Evolutionary conservation across 1,140 invertebrate species (phyloP), one percentile per base, ranked within the genome.

Genomic region (Dysdera silvatica): DNA sequence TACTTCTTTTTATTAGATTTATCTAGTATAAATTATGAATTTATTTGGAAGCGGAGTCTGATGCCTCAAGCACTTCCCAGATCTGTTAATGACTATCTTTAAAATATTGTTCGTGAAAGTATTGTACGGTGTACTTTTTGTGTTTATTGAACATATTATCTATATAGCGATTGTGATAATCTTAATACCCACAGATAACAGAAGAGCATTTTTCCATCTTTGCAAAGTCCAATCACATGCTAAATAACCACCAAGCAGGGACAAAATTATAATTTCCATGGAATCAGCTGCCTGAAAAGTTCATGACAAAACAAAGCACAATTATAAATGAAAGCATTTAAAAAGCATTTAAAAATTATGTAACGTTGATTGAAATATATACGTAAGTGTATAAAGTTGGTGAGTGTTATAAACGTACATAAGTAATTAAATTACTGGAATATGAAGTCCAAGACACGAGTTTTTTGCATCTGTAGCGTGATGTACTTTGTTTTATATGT

Each of bases 221-320:
- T 37, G 29, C 3, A 63, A 18, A 16, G 26, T 31, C 61, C 61
- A 63, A 28, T 63, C 61, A 31, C 61, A 63, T 10, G 61, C 40
- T 8, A 63, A 18, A 16, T 48, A 49, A 37, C 56, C 52, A 16
- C 61, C 61, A 41, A 63, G 55, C 7, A 63, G n/a, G 31, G 61
- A 63, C 6, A 63, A 40, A n/a, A 63, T 48, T 24, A 63, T 54
- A 4, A 63, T 63, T 56, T 63, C 61, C 5, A 54, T 33, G 16
- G 61, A 24, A 49, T 63, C 61, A 8, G 61, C 61, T 18, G 56
- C 20, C 61, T 63, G 26, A 12, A 56, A 56, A 53, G 28, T n/a
- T n/a, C n/a, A 43, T n/a, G n/a, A 43, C n/a, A 8, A n/a, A 45
- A 45, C n/a, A 18, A 23, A 45, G 8, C 24, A 14, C 20, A 1